phyloP scores from a whole-genome alignment of 2,113 vertebrate species.

The Gymnorhina tibicen region DNA sequence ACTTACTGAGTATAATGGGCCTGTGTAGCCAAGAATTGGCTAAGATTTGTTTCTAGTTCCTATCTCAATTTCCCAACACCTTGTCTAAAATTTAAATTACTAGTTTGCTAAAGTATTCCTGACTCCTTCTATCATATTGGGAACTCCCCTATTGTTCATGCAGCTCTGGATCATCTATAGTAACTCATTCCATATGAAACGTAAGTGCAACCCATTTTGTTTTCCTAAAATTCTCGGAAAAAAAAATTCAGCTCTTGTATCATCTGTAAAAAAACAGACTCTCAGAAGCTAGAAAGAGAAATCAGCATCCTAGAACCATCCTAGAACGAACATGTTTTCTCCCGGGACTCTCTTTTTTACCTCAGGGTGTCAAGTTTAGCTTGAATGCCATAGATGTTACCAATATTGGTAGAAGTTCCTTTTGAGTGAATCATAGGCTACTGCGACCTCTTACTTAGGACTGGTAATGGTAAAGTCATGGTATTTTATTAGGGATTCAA shows the following conservation, averaged over 20 bases:
- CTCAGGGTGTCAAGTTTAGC: background rate
- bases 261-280: background rate
- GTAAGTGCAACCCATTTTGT: background rate
- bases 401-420: background rate
- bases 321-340: background rate
- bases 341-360: background rate
- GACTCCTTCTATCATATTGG: background rate
- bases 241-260: background rate
- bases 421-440: background rate
- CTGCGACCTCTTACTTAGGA: background rate
- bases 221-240: background rate
- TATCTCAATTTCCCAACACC: background rate
- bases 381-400: background rate
- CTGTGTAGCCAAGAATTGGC: background rate
- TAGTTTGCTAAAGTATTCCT: background rate
- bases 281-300: background rate
- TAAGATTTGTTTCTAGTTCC: background rate
- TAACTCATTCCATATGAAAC: background rate
- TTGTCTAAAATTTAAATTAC: background rate
- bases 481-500: background rate
- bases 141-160: background rate
- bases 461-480: background rate
- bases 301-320: background rate
- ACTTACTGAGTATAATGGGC: rapidly evolving
- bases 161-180: background rate